Evolutionary conservation across 2,888 invertebrate genomes (phyloP), one percentile per base, ranked within the genome.

Genomic region (Augiades crinisus): DNA sequence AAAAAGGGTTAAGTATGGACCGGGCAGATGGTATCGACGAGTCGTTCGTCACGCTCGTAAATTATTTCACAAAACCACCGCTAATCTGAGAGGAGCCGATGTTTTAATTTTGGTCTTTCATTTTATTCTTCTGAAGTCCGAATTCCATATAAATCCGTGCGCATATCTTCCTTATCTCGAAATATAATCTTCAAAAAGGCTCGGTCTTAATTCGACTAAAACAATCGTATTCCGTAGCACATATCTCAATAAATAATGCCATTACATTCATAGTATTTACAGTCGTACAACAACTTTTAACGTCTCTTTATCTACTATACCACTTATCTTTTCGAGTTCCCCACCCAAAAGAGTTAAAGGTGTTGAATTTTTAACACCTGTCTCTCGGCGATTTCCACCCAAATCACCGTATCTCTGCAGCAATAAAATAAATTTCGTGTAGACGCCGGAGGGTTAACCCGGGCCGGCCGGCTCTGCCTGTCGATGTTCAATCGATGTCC

Each of bases 361-460:
- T 86, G 85, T 88, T 81, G 77, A 78, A 82, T 81, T 88, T 77
- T 87, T 88, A 81, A 89, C 89, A 89, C 88, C 88, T 89, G 88
- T 88, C 88, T 78, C 78, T 80, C 77, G 73, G 78, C 77, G 78
- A 84, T 84, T 87, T 85, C 83, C 78, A 84, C 71, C 78, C 81
- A 81, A 87, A 87, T 84, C 83, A 79, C 81, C 81, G 82, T 88
- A 88, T 88, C 88, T 87, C 75, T 78, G 79, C 64, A 70, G 87
- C 81, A 86, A 88, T 89, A 88, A 88, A 88, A 89, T 89, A 89
- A 87, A 88, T 88, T 87, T 83, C 73, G 72, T 84, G 80, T 81
- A 78, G 84, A 81, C 86, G 87, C 85, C 83, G 75, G 81, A 87
- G 89, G 88, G 86, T 81, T 79, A 82, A 70, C 74, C 68, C 74